Base-by-base conservation (phyloP, 2,797 vertebrate species). In the Crocidura indochinensis region DNA sequence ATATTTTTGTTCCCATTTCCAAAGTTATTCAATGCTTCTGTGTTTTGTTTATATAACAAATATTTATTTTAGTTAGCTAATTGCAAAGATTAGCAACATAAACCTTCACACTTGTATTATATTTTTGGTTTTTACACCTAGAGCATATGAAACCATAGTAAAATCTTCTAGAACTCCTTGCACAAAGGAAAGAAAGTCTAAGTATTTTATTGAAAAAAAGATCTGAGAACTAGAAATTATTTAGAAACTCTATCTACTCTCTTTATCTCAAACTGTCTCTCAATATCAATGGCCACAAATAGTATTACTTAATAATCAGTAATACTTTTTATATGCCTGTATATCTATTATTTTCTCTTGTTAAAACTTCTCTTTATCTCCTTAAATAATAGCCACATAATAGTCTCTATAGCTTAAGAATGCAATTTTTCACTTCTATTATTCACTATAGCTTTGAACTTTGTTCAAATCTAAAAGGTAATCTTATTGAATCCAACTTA, bases 401-500 rank as follows among this genome's bases (percentile, higher is more conserved):
- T 90, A n/a, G 64, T 24, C 8, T 73, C 19, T 17, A 24, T 53
- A 85, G 26, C 51, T 69, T 71, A 65, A 77, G 56, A 75, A 65
- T 46, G 51, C 65, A 1, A 69, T 67, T n/a, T 92, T 91, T 89
- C 20, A 90, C 9, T 47, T 85, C 26, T 93, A 0, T 92, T 74
- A 49, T 79, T 75, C 47, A 60, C 17, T 27, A 4, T 27, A 86
- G 22, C 44, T 44, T 69, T 4, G 12, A 91, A 65, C 19, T 10
- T 8, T 84, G 46, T 65, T 93, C 31, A 91, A 85, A 60, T 82
- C 15, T 24, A 80, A 87, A 91, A 68, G 51, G 64, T 4, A 94
- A 69, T 85, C 53, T 90, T 38, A 26, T 38, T 78, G 24, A 62
- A 79, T 53, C 20, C 65, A 60, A 19, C 8, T 94, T 46, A 11